Base-by-base conservation (phyloP, 2,797 vertebrate species). In the Euphonia xanthogaster region DNA sequence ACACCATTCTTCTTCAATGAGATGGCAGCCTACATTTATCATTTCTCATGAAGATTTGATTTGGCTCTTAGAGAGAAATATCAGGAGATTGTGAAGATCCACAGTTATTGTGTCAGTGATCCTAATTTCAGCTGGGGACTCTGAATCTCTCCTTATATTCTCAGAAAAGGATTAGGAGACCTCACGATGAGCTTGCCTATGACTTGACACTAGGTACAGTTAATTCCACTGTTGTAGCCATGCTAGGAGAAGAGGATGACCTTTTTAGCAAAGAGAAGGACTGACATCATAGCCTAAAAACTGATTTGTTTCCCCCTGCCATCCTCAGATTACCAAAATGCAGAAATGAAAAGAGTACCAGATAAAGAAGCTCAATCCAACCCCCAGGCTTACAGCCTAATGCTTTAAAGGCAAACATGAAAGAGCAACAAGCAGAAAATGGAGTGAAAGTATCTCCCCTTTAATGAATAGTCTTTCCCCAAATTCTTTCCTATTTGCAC, bases 391-490 rank as follows among this genome's bases (percentile, higher is more conserved):
- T 78, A 37, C 17, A 90, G 42, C 20, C 31, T 79, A 92, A 57
- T 75, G 47, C 78, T 95, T 96, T 93, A 76, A 91, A 96, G 71
- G 39, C 48, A 92, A 88, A 94, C 75, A 94, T 94, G 93, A 94
- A 95, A 97, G 89, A 79, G 30, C 28, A 88, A 55, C 33, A 77
- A 96, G n/a, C 20, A 88, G 61, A 92, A 82, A 88, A 91, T 86
- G n/a, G 89, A 79, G 60, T 60, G 37, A 86, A 88, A 81, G 4
- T 44, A 62, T 85, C 73, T 92, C 44, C 12, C n/a, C 9, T 31
- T 63, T 90, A 90, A 87, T 73, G 60, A 96, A 66, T 1, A 65
- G 30, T 54, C 39, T 85, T 95, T 67, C 22, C 58, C 35, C 54
- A 84, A 51, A 85, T 86, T 91, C 62, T 45, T 77, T 94, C 10